Evolutionary conservation across 2,113 vertebrate genomes (phyloP), one percentile per base, ranked within the genome.

Genomic region (Genyomyrus donnyi): DNA sequence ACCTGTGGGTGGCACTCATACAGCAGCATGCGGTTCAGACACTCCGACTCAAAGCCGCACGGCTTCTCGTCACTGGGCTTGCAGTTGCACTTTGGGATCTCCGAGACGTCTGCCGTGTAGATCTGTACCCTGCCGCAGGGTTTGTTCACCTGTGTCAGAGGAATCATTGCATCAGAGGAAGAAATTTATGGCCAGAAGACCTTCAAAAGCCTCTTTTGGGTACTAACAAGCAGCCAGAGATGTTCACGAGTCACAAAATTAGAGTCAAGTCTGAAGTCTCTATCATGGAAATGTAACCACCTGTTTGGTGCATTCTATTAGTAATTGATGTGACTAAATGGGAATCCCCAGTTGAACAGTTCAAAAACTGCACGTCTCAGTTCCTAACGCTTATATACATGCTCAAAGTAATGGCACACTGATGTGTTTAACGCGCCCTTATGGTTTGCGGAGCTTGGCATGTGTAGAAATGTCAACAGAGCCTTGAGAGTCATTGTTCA

Each of bases 71-170:
- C 98, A 0, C 97, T 95, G 11, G 97, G 97, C 89, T 98, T 99
- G 92, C 98, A 99, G 96, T 99, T 99, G 92, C 98, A 99, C 95
- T 99, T 99, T 2, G 98, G 98, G 93, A 99, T 99, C 94, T 99
- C 98, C 0, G 96, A 97, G 48, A 99, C 95, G 93, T 99, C 98
- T 0, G 98, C 98, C 0, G 98, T 97, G 91, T 98, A 96, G 84
- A 99, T 97, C 95, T 99, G 98, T 24, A 98, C 98, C 52, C 95
- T 97, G 1, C 98, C 98, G 0, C 96, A 96, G 1, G 98, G 97
- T 89, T 98, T 99, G 90, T 99, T 99, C 89, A 98, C 96, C 98
- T 99, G 93, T 31, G 74, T 39, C 35, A 6, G 86, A 21, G 9
- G 45, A 85, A 85, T 46, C 39, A 48, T 9, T 24, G 3, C 39